Percentiles rank a stretch among this genome's conserved stretches.
These are phyloP conservation scores for Stylophora pistillata DNA, from an alignment of 64 coral and sea anemone species.

Conservation along the genomic window DNA sequence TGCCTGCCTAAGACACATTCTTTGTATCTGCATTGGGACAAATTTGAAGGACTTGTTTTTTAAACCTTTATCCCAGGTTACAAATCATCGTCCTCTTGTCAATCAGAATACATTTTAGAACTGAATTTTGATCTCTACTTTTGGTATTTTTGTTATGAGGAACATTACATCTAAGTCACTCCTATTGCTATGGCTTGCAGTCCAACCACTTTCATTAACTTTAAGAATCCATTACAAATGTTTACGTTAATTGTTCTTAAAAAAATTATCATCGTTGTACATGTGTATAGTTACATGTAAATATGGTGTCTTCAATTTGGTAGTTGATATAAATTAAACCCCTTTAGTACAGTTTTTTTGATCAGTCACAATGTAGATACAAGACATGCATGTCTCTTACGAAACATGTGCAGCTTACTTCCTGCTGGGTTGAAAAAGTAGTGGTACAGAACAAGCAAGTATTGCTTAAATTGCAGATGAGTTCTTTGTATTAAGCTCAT, in stretches of 20 bases:
- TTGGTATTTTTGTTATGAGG: background rate
- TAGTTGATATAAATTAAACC: background rate
- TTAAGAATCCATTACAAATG: too few relatives aligned
- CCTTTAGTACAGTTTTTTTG: background rate
- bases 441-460: background rate
- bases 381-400: constrained; percentile 18
- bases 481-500: constrained; percentile 3
- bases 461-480: background rate
- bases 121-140: too few relatives aligned
- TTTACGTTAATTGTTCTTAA: too few relatives aligned
- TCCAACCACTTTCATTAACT: too few relatives aligned
- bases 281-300: too few relatives aligned
- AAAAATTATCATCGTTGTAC: too few relatives aligned
- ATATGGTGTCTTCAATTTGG: background rate
- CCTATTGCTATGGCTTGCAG: too few relatives aligned
- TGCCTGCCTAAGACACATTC: background rate
- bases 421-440: background rate
- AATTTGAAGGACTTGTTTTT: background rate
- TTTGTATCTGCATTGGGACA: constrained; percentile 44
- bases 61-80: background rate
- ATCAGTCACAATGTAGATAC: constrained; percentile 34
- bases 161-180: too few relatives aligned
- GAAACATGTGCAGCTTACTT: constrained; percentile 15
- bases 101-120: background rate
- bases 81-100: background rate